Evolutionary conservation across 2,888 invertebrate species (phyloP), one percentile per base, ranked within the genome.

Genomic region (Nomada fucata): DNA sequence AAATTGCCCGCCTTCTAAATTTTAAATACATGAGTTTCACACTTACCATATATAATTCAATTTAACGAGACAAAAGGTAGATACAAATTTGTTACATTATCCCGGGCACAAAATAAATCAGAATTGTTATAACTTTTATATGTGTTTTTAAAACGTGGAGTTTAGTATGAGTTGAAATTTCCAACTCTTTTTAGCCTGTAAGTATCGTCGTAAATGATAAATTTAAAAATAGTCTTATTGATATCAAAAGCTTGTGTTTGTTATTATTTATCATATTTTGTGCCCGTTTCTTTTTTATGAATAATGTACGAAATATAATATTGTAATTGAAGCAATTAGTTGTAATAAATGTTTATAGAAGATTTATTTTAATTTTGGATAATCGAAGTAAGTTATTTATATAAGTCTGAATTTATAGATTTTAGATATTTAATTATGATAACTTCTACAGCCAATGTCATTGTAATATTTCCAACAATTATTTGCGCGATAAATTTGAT

Each of bases 381-480:
- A 82, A 65, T 72, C 5, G 83, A 85, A 83, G 69, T 81, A 77
- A 80, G 82, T 87, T 85, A 85, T 85, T 65, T 61, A 65, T 76
- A 57, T 82, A 83, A 61, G 74, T 83, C 71, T 47, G 69, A 73
- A 75, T 81, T 83, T 77, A 50, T 88, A 85, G 75, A 71, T 65
- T 76, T 64, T 55, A 26, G 53, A 53, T 61, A 18, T 23, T 60
- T 61, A 61, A 57, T 57, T 26, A 61, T 55, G 59, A 72, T 61
- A 76, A 63, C 64, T 60, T 75, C 68, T 71, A 76, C 72, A 52
- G 59, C 44, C 52, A 69, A 57, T 68, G 20, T 23, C 44, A 53
- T 57, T 75, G 59, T 61, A 60, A 77, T 70, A 47, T 65, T 61
- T 68, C 72, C 60, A 42, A 44, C 20, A 61, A 61, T 71, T 23